Conservation (phyloP, 2,888 invertebrate genomes). For the Lycia hirtaria region DNA sequence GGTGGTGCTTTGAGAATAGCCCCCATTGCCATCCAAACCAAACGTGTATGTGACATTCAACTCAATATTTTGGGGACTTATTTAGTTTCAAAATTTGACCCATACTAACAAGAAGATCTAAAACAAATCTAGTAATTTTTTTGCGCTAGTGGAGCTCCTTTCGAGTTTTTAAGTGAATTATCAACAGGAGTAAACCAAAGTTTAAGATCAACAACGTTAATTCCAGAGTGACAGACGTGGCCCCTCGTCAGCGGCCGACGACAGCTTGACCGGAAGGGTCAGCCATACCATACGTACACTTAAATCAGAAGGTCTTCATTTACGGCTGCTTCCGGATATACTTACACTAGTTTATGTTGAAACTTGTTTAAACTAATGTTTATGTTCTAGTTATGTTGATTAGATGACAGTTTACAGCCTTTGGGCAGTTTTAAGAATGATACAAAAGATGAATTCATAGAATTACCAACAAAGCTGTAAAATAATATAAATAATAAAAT, state of each 20-base stretch:
- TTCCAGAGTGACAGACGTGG: conserved; percentile 27
- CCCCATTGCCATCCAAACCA: too few species aligned
- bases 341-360: conserved; percentile 4
- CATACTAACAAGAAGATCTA: too few species aligned
- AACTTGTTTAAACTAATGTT: conserved; percentile 3
- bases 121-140: too few species aligned
- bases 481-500: too few species aligned
- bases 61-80: too few species aligned
- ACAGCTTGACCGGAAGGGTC: conserved; percentile 40
- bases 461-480: too few species aligned
- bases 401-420: neutral
- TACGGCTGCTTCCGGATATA: conserved; percentile 21
- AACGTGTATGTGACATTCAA: too few species aligned
- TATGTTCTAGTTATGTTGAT: neutral
- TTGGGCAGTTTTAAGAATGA: neutral
- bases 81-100: too few species aligned
- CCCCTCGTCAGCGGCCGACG: conserved; percentile 36
- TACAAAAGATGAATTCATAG: too few species aligned
- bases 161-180: conserved; percentile 3
- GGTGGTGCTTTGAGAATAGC: too few species aligned
- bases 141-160: neutral
- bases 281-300: conserved; percentile 32
- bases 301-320: conserved; percentile 34
- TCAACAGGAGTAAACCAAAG: conserved; percentile 19
- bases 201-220: conserved; percentile 28